Conservation (phyloP, 2,113 vertebrate species). For the Upupa epops region DNA sequence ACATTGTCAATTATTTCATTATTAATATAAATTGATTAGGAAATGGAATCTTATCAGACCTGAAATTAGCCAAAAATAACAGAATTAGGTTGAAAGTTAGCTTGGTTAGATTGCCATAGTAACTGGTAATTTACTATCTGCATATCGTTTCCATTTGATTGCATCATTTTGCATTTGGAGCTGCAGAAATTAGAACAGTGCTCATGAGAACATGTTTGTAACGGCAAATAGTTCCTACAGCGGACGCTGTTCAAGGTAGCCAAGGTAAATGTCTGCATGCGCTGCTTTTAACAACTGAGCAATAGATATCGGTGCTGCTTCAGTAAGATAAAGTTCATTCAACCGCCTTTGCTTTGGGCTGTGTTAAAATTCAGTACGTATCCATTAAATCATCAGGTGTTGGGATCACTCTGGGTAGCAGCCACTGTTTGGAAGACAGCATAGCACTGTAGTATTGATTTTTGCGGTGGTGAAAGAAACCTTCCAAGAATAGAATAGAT, state of each 20-base stretch:
- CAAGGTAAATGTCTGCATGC: not conserved
- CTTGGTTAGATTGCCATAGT: not conserved
- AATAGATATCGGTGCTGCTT: not conserved
- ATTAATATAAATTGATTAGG: not conserved
- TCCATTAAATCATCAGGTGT: not conserved
- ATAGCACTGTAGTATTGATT: not conserved
- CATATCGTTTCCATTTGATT: not conserved
- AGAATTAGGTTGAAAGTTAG: not conserved
- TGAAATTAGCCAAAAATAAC: not conserved
- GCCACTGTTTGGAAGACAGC: not conserved
- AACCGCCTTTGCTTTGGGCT: not conserved
- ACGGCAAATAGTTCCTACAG: not conserved
- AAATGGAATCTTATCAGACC: not conserved
- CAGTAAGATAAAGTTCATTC: not conserved
- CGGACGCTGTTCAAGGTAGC: not conserved
- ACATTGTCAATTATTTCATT: not conserved
- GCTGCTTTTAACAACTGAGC: not conserved
- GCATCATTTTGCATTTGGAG: not conserved
- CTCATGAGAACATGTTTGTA: not conserved
- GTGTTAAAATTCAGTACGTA: slow-evolving; percentile 10
- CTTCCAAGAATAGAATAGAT: not conserved
- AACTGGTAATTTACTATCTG: not conserved
- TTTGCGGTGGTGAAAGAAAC: not conserved
- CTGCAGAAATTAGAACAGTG: not conserved
- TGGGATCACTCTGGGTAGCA: not conserved